phyloP scores from a whole-genome alignment of 2,113 vertebrate genomes.

The Stercorarius parasiticus region DNA sequence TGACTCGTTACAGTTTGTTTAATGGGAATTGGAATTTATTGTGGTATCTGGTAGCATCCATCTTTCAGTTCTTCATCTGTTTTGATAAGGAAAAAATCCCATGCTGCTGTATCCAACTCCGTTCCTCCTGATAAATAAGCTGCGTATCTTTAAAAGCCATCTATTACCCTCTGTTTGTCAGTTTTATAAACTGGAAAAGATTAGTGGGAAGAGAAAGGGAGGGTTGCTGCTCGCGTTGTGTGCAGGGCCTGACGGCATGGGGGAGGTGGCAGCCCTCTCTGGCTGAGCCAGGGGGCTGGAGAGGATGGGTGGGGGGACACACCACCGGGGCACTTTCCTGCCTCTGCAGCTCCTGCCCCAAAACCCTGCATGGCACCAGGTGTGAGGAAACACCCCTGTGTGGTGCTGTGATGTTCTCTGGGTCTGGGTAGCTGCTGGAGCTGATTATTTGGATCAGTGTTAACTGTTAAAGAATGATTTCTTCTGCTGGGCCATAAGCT shows the following conservation, averaged over 20 bases:
- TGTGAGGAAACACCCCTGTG: fast-evolving
- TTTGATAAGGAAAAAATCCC: conserved; percentile 55
- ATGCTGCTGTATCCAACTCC: neutral
- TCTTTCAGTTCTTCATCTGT: neutral
- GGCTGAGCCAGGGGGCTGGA: fast-evolving
- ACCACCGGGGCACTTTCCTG: neutral
- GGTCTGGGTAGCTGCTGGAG: neutral
- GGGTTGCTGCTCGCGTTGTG: neutral
- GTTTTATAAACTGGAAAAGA: conserved; percentile 37
- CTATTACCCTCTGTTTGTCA: conserved; percentile 35
- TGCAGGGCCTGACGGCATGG: fast-evolving
- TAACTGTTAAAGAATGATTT: neutral
- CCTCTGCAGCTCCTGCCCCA: neutral
- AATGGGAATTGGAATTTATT: conserved; percentile 14
- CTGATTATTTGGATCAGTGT: neutral
- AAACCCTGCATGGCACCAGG: fast-evolving
- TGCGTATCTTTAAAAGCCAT: conserved; percentile 28
- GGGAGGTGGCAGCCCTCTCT: neutral
- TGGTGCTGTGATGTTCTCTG: fast-evolving
- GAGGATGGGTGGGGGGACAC: too few relatives aligned
- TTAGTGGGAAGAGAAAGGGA: neutral
- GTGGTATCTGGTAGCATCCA: conserved; percentile 8
- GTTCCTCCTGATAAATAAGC: conserved; percentile 31
- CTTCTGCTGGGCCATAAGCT: neutral
- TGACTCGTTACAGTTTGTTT: neutral